A percentile compares a stretch with the other conserved stretches of the same genome.
Evolutionary conservation across 2,888 invertebrate species (phyloP).

Genomic region (Bimastos eiseni): DNA sequence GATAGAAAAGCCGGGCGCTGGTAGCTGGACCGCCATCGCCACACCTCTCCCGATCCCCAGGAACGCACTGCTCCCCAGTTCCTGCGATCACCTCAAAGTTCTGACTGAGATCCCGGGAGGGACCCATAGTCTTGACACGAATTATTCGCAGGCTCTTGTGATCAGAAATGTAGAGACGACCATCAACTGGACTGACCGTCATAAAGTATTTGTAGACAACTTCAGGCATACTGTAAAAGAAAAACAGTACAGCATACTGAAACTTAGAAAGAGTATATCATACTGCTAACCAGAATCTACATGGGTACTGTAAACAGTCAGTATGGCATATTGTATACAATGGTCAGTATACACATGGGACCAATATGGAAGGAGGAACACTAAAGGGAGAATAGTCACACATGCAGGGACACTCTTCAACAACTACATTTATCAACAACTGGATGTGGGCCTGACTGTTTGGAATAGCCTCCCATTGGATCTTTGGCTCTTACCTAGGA

Average conservation of each 20-base stretch:
- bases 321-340: conserved; percentile 69
- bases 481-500: no score
- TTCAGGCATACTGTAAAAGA: conserved; percentile 77
- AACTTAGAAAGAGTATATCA: background rate
- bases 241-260: background rate
- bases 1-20: conserved; percentile 81
- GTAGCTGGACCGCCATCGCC: conserved; percentile 91
- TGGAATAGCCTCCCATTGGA: no score
- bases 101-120: conserved; percentile 58
- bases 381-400: no score
- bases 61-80: conserved; percentile 83
- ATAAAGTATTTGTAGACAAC: conserved; percentile 91
- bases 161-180: conserved; percentile 91
- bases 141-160: conserved; percentile 68
- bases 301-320: no score
- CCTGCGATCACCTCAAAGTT: conserved; percentile 95
- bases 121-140: conserved; percentile 59
- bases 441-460: no score
- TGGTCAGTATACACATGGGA: conserved; percentile 76
- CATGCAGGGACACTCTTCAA: no score
- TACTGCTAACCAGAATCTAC: background rate
- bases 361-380: no score
- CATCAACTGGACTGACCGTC: conserved; percentile 92
- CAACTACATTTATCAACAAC: no score
- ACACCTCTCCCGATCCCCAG: conserved; percentile 73